Evolutionary conservation across 2,888 invertebrate species (phyloP).

Genomic region (Andrena flavipes): DNA sequence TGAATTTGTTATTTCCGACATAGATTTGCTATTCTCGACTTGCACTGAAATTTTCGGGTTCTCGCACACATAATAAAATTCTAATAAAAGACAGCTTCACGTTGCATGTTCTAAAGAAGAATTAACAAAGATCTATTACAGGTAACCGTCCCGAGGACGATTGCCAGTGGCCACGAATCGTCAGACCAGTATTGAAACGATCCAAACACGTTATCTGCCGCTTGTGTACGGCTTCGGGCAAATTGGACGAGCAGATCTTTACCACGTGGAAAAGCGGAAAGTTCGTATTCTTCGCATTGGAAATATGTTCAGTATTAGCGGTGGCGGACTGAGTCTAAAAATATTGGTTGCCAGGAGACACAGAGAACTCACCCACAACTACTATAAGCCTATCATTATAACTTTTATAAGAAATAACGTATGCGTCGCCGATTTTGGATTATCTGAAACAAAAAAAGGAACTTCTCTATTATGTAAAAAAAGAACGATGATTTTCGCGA

Average conservation of each 20-base stretch:
- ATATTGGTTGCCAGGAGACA: no score
- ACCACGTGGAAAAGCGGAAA: constrained; percentile 91
- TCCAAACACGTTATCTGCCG: constrained; percentile 91
- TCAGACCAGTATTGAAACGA: constrained; percentile 89
- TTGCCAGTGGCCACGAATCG: constrained; percentile 92
- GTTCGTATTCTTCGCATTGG: constrained; percentile 84
- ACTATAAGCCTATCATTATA: no score
- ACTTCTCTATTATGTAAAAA: no score
- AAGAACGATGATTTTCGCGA: no score
- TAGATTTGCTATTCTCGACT: no score
- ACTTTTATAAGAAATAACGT: no score
- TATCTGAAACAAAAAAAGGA: no score
- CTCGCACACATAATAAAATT: no score
- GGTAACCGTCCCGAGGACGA: constrained; percentile 85
- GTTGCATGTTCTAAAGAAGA: background rate
- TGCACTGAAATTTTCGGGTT: no score
- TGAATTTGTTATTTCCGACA: background rate
- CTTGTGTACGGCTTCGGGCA: constrained; percentile 91
- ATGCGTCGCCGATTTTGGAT: no score
- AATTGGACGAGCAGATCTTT: constrained; percentile 91
- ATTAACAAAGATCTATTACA: constrained; percentile 5
- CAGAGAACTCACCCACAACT: no score
- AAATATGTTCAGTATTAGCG: background rate
- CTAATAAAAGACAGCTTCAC: background rate
- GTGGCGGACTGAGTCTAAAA: no score